Evolutionary conservation across 2,797 vertebrate species (phyloP).

Genomic region (Syngnathus acus): DNA sequence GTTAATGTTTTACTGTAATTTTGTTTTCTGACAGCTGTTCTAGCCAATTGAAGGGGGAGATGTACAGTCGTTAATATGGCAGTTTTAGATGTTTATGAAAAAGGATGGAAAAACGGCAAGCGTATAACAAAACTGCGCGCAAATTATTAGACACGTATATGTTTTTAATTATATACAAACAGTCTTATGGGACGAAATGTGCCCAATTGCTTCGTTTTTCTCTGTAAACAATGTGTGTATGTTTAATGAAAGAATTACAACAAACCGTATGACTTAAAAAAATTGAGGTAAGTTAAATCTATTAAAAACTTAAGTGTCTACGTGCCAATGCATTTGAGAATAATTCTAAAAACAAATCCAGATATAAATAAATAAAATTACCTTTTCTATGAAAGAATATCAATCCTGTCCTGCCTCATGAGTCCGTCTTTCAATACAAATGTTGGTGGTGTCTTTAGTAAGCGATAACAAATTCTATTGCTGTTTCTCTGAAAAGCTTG

Average conservation of each 20-base stretch:
- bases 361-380: conserved; percentile 8
- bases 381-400: conserved; percentile 19
- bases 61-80: neutral
- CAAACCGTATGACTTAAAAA: neutral
- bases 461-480: neutral
- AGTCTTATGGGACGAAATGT: too few species aligned
- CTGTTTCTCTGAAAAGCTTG: neutral
- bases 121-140: too few species aligned
- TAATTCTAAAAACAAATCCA: neutral
- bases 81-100: neutral
- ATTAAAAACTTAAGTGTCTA: neutral
- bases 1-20: neutral
- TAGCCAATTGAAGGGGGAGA: too few species aligned
- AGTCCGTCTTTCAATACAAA: conserved; percentile 6
- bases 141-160: too few species aligned
- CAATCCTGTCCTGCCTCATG: conserved; percentile 13
- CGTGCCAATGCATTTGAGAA: neutral
- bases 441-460: neutral
- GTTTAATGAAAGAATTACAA: neutral
- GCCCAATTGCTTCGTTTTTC: neutral
- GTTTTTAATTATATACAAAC: too few species aligned
- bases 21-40: neutral
- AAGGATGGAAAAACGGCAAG: too few species aligned
- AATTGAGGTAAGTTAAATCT: neutral
- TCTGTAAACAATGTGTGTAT: neutral